Conservation (phyloP, 2,113 vertebrate species). For the Chiloscyllium plagiosum region DNA sequence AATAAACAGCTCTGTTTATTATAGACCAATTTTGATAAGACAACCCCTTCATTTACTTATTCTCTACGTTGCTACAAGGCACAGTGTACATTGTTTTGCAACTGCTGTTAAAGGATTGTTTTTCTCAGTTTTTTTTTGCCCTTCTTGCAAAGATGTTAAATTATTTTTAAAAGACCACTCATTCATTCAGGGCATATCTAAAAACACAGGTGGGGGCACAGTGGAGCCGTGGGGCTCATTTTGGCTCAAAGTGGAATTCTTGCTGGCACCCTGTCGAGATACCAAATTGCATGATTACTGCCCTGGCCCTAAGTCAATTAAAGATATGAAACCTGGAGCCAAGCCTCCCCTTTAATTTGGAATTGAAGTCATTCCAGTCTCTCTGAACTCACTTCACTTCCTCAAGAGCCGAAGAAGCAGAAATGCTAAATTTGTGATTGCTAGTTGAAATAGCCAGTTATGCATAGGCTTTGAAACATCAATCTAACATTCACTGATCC, state of each 20-base stretch:
- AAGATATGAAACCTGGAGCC: constrained; percentile 20
- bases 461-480: not conserved
- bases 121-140: not conserved
- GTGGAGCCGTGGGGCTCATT: not conserved
- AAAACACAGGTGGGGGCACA: constrained; percentile 14
- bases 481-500: not conserved
- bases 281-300: constrained; percentile 32
- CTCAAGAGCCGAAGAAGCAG: not conserved
- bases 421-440: constrained; percentile 26
- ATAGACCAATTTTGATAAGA: not conserved
- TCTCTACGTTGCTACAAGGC: not conserved
- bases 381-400: constrained; percentile 4
- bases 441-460: not conserved
- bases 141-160: not conserved
- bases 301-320: constrained; percentile 5
- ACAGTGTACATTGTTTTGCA: not conserved
- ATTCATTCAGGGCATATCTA: constrained; percentile 25
- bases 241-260: constrained; percentile 10
- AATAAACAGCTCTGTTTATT: not conserved
- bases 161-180: constrained; percentile 1
- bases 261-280: constrained; percentile 11
- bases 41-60: not conserved
- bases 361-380: constrained; percentile 29
- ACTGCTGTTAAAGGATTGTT: not conserved
- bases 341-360: constrained; percentile 26